A percentile compares a stretch with the other conserved stretches of the same genome.
These are phyloP conservation scores for Stenopsyche tienmushanensis DNA, from an alignment of 1,140 invertebrate species.

Conservation along the genomic window DNA sequence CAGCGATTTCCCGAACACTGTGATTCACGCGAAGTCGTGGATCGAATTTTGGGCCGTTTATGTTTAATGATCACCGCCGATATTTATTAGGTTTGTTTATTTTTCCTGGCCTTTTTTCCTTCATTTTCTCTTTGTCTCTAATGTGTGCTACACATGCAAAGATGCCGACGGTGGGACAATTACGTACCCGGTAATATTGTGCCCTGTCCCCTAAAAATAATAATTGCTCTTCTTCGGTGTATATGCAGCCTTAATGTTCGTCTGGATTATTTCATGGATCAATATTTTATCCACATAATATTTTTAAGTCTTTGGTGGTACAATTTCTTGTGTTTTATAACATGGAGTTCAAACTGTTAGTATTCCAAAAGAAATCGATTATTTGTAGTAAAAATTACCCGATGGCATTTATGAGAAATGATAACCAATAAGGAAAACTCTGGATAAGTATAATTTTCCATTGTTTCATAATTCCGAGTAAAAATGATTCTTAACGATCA, in stretches of 20 bases:
- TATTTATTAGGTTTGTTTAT: slow-evolving; percentile 32
- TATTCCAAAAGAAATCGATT: no score
- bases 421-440: no score
- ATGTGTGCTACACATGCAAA: slow-evolving; percentile 26
- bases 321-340: no score
- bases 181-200: slow-evolving; percentile 18
- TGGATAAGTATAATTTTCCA: not conserved
- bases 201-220: no score
- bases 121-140: slow-evolving; percentile 15
- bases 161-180: slow-evolving; percentile 22
- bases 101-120: slow-evolving; percentile 12
- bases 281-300: no score
- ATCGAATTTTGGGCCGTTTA: slow-evolving; percentile 8
- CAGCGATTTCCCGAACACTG: slow-evolving; percentile 20
- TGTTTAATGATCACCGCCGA: slow-evolving; percentile 27
- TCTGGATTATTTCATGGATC: no score
- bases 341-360: no score
- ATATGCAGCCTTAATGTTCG: no score
- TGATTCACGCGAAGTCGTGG: slow-evolving; percentile 21
- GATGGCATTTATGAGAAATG: no score
- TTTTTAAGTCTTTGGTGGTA: no score
- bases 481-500: not conserved
- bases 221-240: no score
- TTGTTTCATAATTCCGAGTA: not conserved
- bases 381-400: no score